Percentiles rank a stretch among this genome's conserved stretches.
Conservation (phyloP, 2,888 invertebrate species). For the Drosophila macrospina region DNA sequence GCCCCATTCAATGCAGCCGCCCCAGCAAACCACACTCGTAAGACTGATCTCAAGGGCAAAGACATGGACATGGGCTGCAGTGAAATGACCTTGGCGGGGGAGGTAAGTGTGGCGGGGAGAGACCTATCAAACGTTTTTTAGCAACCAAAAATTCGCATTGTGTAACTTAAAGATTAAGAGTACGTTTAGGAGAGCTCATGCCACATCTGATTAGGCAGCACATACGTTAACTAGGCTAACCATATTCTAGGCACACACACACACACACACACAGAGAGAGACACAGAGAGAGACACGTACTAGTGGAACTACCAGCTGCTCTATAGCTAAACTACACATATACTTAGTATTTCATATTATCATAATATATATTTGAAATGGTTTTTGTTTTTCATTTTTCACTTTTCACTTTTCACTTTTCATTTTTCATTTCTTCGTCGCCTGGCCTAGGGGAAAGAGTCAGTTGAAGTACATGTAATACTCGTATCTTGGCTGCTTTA, state of each 20-base stretch:
- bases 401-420: too few relatives aligned
- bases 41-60: conserved; percentile 72
- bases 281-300: background rate
- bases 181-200: conserved; percentile 48
- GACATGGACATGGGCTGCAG: background rate
- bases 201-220: conserved; percentile 46
- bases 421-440: too few relatives aligned
- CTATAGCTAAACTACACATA: conserved; percentile 23
- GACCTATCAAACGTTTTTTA: conserved; percentile 40
- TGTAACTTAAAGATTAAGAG: conserved; percentile 43
- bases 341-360: conserved; percentile 42
- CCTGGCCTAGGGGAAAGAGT: conserved; percentile 15
- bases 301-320: conserved; percentile 19
- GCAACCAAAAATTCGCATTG: conserved; percentile 71
- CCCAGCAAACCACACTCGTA: conserved; percentile 39
- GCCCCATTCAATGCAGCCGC: conserved; percentile 17
- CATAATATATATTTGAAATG: background rate
- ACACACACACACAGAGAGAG: background rate
- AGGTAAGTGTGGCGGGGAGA: conserved; percentile 22
- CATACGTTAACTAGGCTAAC: conserved; percentile 41
- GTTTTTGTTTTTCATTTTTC: conserved; percentile 9
- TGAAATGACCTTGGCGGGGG: background rate
- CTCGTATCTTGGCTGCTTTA: conserved; percentile 20
- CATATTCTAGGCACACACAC: conserved; percentile 3
- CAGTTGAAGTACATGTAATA: conserved; percentile 6